phyloP scores from a whole-genome alignment of 2,113 vertebrate genomes.

The Pangasianodon gigas region DNA sequence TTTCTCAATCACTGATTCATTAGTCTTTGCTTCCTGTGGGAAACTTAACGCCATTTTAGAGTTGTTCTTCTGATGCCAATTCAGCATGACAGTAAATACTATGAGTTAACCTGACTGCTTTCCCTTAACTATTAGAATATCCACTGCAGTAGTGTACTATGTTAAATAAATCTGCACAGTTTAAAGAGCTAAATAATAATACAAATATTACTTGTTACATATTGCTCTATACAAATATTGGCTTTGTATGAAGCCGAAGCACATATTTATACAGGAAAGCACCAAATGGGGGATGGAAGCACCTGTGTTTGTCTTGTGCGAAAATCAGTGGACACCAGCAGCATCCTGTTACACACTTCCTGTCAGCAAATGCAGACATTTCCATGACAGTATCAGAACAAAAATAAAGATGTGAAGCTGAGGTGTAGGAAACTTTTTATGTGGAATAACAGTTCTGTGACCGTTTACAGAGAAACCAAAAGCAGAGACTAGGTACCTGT shows the following conservation, averaged over 20 bases:
- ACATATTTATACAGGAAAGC: slow-evolving; percentile 65
- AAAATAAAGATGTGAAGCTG: slow-evolving; percentile 16
- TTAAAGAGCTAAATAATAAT: not conserved
- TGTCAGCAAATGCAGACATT: slow-evolving; percentile 41
- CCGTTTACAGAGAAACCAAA: not conserved
- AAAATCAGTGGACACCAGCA: slow-evolving; percentile 62
- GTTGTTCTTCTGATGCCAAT: not conserved
- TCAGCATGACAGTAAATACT: not conserved
- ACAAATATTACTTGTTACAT: not conserved
- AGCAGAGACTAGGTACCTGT: not conserved
- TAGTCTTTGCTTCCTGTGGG: not conserved
- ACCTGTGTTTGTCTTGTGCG: slow-evolving; percentile 72
- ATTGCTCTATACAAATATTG: slow-evolving; percentile 12
- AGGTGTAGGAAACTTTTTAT: slow-evolving; percentile 4
- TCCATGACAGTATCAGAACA: slow-evolving; percentile 10
- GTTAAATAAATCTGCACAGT: not conserved
- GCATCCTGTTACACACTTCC: slow-evolving; percentile 66
- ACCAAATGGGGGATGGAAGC: slow-evolving; percentile 63
- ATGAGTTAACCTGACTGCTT: not conserved
- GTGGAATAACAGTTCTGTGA: not conserved
- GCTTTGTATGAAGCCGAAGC: slow-evolving; percentile 9
- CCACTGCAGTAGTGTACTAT: not conserved
- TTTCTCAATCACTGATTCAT: not conserved
- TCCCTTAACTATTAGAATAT: not conserved
- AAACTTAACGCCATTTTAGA: not conserved